A percentile compares a stretch with the other conserved stretches of the same genome.
These are phyloP conservation scores for Hydropsyche betteni DNA, from an alignment of 2,888 invertebrate genomes.

Conservation along the genomic window DNA sequence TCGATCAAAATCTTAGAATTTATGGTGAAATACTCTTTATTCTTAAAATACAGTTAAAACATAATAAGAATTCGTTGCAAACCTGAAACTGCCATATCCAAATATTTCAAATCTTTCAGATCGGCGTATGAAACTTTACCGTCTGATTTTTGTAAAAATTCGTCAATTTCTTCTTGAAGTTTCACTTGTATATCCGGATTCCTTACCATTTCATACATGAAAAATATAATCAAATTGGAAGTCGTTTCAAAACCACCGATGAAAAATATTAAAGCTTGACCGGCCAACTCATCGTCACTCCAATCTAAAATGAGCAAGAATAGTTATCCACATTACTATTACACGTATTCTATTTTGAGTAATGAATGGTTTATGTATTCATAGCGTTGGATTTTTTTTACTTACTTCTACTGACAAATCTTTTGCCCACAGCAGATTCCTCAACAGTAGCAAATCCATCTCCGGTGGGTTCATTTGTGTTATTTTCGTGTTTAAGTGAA, in stretches of 20 bases:
- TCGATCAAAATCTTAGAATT: not conserved
- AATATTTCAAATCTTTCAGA: constrained; percentile 54
- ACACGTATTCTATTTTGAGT: too few relatives aligned
- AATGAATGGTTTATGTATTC: too few relatives aligned
- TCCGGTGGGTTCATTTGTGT: constrained; percentile 52
- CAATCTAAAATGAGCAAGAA: not conserved
- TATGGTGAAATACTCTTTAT: too few relatives aligned
- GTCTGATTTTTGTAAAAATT: constrained; percentile 36
- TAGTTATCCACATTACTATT: not conserved
- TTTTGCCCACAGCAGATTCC: constrained; percentile 58
- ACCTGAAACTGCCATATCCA: constrained; percentile 56
- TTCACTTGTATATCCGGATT: constrained; percentile 55
- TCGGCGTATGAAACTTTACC: constrained; percentile 54
- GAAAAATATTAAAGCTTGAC: constrained; percentile 30
- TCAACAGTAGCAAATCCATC: constrained; percentile 61
- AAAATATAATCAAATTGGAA: constrained; percentile 50
- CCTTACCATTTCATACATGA: constrained; percentile 52
- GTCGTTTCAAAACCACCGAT: constrained; percentile 31
- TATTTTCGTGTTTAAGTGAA: constrained; percentile 53
- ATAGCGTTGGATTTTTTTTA: too few relatives aligned
- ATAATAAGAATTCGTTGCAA: not conserved
- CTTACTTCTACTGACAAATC: constrained; percentile 39
- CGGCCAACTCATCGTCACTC: constrained; percentile 22
- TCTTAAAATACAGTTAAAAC: not conserved
- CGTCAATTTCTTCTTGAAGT: constrained; percentile 55